Conservation (phyloP, 1,140 invertebrate genomes). For the Acromyrmex heyeri region DNA sequence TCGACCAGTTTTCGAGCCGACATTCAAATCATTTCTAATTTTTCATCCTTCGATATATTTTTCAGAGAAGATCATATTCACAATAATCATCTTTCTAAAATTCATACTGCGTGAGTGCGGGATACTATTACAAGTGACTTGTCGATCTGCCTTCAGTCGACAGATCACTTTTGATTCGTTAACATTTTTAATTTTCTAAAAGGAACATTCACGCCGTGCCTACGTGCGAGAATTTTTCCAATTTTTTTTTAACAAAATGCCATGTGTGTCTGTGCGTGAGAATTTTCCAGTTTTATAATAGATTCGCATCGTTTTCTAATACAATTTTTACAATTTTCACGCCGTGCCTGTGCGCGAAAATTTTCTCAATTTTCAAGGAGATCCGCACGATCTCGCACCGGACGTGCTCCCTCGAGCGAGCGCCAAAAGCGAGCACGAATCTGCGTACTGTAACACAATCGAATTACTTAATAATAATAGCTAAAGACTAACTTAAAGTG, state of each 20-base stretch:
- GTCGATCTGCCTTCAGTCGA: background rate
- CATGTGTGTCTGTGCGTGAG: constrained; percentile 32
- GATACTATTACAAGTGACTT: background rate
- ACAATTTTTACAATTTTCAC: constrained; percentile 37
- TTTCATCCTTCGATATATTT: background rate
- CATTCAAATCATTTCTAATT: background rate
- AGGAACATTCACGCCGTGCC: background rate
- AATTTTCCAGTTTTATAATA: constrained; percentile 53
- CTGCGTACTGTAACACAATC: constrained; percentile 55
- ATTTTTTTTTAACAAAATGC: background rate
- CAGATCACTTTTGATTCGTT: constrained; percentile 6
- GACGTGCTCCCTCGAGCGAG: constrained; percentile 31
- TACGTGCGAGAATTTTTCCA: constrained; percentile 20
- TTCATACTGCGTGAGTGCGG: background rate
- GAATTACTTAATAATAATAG: constrained; percentile 60
- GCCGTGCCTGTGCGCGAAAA: constrained; percentile 58
- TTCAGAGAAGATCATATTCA: background rate
- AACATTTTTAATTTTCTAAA: constrained; percentile 8
- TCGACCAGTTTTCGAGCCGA: constrained; percentile 6
- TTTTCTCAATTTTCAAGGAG: constrained; percentile 18
- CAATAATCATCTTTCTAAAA: constrained; percentile 6
- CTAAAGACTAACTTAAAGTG: constrained; percentile 48
- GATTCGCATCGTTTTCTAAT: background rate
- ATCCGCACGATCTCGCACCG: constrained; percentile 19
- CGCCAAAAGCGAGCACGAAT: constrained; percentile 45